A percentile compares a stretch with the other conserved stretches of the same genome.
Conservation (phyloP, 2,113 vertebrate genomes). For the Ailuropoda melanoleuca region DNA sequence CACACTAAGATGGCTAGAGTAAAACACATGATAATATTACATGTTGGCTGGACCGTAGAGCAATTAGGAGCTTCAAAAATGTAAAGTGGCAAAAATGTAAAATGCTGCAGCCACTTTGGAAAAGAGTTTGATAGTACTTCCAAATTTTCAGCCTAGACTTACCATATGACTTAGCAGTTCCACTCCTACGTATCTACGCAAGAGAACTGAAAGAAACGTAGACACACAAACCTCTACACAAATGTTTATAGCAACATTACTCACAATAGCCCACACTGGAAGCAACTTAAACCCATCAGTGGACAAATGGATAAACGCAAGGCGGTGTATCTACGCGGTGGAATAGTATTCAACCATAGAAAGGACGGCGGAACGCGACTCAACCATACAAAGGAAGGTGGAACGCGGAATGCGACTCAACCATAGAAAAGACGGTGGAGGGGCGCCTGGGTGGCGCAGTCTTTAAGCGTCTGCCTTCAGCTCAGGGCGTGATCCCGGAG, state of each 20-base stretch:
- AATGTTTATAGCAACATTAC: neutral
- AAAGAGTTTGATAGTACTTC: neutral
- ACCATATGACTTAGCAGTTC: neutral
- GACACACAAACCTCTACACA: neutral
- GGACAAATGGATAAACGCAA: neutral
- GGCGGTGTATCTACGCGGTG: fast-evolving
- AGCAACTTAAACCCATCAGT: neutral
- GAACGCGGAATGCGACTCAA: no score
- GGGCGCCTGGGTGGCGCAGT: no score
- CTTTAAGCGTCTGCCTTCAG: no score
- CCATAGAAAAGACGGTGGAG: no score
- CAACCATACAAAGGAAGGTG: no score
- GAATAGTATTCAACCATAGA: no score
- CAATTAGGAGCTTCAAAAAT: fast-evolving
- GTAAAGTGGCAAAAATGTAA: no score
- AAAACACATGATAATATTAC: neutral
- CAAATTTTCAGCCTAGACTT: neutral
- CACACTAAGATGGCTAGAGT: neutral
- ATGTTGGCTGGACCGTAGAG: fast-evolving
- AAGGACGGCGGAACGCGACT: no score
- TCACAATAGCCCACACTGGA: neutral
- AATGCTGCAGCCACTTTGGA: neutral
- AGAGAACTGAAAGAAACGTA: neutral
- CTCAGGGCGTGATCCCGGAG: no score
- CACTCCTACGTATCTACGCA: fast-evolving